A percentile compares a stretch with the other conserved stretches of the same genome.
Evolutionary conservation across 2,113 vertebrate genomes (phyloP).

Genomic region (Falco punctatus): DNA sequence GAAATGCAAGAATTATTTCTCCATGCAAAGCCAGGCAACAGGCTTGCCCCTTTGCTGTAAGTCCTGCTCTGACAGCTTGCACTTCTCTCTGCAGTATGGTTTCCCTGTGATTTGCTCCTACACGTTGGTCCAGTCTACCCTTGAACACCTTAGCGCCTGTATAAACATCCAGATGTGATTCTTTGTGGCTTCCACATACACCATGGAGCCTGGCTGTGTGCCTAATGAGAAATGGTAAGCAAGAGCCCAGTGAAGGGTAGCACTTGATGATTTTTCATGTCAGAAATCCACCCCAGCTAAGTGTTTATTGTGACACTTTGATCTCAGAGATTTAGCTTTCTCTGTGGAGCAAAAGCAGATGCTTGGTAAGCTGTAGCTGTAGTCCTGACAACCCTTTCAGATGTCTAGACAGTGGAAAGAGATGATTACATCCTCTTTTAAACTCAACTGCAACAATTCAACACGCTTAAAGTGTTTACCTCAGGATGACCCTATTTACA

Average conservation of each 20-base stretch:
- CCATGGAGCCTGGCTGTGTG: background rate
- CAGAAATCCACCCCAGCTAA: slow-evolving; percentile 20
- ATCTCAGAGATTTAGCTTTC: slow-evolving; percentile 51
- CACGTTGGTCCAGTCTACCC: background rate
- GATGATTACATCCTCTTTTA: slow-evolving; percentile 33
- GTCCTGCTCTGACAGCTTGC: background rate
- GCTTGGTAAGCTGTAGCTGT: slow-evolving; percentile 52
- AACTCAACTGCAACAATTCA: slow-evolving; percentile 28
- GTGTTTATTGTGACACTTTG: slow-evolving; percentile 30
- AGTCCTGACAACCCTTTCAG: slow-evolving; percentile 66
- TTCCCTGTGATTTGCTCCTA: background rate
- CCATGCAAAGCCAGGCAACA: background rate
- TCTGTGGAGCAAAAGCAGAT: slow-evolving; percentile 53
- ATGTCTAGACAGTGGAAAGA: slow-evolving; percentile 32
- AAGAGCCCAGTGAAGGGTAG: background rate
- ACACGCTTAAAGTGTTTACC: background rate
- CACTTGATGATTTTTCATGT: slow-evolving; percentile 20
- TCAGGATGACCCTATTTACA: background rate
- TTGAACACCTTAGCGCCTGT: background rate
- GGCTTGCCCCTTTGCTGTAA: background rate
- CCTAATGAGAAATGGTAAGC: background rate
- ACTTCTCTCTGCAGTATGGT: background rate
- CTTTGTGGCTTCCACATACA: background rate
- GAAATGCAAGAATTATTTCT: background rate
- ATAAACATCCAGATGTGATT: background rate